A percentile compares a stretch with the other conserved stretches of the same genome.
Evolutionary conservation across 1,140 invertebrate genomes (phyloP).

Genomic region (Diploscapter pachys): DNA sequence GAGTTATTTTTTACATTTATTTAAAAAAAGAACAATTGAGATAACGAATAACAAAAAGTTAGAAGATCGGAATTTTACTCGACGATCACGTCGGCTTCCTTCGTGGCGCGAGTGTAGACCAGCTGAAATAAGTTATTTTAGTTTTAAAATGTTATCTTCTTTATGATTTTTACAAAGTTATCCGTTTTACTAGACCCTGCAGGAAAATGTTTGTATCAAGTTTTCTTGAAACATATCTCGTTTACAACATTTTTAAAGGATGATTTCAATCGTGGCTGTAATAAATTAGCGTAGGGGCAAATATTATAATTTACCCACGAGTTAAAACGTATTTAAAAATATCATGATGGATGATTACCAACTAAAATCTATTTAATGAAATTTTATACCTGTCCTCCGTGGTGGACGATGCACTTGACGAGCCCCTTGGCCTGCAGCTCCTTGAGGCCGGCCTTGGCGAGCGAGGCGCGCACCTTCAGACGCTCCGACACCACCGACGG

Average conservation of each 20-base stretch:
- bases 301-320: no score
- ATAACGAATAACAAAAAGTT: slow-evolving; percentile 6
- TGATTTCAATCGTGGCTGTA: no score
- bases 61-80: slow-evolving; percentile 28
- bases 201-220: no score
- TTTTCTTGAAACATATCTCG: no score
- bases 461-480: slow-evolving; percentile 90
- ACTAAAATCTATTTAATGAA: no score
- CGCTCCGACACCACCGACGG: slow-evolving; percentile 98
- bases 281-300: no score
- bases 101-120: slow-evolving; percentile 94
- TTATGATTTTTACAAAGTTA: no score
- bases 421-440: slow-evolving; percentile 84
- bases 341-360: no score
- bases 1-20: neutral
- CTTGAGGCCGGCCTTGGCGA: slow-evolving; percentile 87
- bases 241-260: no score
- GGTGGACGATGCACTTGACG: slow-evolving; percentile 90
- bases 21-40: neutral
- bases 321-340: no score
- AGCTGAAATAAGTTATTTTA: slow-evolving; percentile 59
- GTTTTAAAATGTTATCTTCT: no score
- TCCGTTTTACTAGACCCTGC: no score
- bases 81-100: slow-evolving; percentile 73
- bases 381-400: slow-evolving; percentile 74